These are phyloP conservation scores for Vulpes ferrilata DNA, from an alignment of 2,113 vertebrate genomes.

Conservation along the genomic window DNA sequence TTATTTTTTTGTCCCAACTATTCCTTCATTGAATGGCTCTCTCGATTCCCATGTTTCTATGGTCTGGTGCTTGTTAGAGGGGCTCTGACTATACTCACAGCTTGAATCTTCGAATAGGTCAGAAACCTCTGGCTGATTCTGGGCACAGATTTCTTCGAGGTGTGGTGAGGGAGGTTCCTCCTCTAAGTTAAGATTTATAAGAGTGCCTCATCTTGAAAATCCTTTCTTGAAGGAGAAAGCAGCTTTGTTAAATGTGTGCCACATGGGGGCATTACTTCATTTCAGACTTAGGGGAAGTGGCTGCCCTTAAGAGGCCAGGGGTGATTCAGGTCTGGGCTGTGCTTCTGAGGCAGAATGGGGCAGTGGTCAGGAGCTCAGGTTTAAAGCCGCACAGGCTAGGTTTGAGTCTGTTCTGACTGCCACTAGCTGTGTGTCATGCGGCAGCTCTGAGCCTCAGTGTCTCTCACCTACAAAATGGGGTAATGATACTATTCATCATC, in stretches of 20 bases:
- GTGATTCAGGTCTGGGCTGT: no score
- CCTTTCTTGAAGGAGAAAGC: not conserved
- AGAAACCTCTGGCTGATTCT: not conserved
- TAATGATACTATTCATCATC: not conserved
- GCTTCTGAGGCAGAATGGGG: not conserved
- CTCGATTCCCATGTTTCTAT: not conserved
- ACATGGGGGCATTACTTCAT: not conserved
- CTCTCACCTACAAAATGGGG: not conserved
- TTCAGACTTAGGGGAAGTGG: not conserved
- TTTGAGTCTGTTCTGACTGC: not conserved
- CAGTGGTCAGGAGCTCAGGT: not conserved
- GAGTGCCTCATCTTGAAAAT: not conserved
- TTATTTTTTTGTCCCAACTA: not conserved
- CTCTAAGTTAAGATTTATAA: not conserved
- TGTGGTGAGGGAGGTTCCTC: not conserved
- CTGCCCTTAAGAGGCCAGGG: not conserved
- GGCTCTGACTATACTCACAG: not conserved
- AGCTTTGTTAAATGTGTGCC: not conserved
- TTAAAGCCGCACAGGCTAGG: not conserved
- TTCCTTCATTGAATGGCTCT: not conserved
- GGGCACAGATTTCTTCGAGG: not conserved
- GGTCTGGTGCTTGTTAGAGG: not conserved
- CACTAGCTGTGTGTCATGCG: not conserved
- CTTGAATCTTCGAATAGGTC: not conserved
- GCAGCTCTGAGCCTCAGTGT: not conserved